Evolutionary conservation across 2,113 vertebrate species (phyloP).

Genomic region (Nipponia nippon): DNA sequence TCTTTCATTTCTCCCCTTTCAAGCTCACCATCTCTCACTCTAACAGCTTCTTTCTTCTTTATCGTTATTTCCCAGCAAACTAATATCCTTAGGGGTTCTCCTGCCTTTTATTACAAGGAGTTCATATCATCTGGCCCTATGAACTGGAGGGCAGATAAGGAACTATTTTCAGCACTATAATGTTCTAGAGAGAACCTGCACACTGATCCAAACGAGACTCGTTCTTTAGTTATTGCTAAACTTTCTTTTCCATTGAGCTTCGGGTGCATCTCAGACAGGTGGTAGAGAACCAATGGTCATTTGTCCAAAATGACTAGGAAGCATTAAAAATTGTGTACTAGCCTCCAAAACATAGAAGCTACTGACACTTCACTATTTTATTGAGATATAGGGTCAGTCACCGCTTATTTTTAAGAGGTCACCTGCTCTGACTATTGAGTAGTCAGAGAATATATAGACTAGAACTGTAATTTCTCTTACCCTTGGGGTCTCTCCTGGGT

Average conservation of each 20-base stretch:
- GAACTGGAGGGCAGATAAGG: slow-evolving; percentile 67
- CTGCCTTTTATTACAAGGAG: slow-evolving; percentile 56
- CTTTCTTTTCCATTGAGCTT: neutral
- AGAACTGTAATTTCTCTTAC: neutral
- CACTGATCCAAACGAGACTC: neutral
- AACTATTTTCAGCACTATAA: slow-evolving; percentile 28
- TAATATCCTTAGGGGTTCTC: slow-evolving; percentile 54
- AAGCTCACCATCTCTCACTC: slow-evolving; percentile 40
- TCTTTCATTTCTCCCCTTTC: slow-evolving; percentile 44
- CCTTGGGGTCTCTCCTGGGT: neutral
- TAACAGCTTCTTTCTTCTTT: slow-evolving; percentile 58
- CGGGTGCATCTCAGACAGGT: neutral
- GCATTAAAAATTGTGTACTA: neutral
- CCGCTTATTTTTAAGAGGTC: neutral
- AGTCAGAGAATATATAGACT: neutral
- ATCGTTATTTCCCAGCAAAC: slow-evolving; percentile 57
- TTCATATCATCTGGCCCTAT: slow-evolving; percentile 61
- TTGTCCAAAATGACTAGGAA: neutral
- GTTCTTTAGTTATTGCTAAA: neutral
- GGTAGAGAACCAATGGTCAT: neutral
- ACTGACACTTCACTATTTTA: neutral
- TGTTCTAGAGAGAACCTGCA: neutral
- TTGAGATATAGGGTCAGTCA: neutral
- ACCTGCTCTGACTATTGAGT: neutral
- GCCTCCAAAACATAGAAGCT: neutral